Conservation (phyloP, 2,888 invertebrate species). For the Unio pictorum region DNA sequence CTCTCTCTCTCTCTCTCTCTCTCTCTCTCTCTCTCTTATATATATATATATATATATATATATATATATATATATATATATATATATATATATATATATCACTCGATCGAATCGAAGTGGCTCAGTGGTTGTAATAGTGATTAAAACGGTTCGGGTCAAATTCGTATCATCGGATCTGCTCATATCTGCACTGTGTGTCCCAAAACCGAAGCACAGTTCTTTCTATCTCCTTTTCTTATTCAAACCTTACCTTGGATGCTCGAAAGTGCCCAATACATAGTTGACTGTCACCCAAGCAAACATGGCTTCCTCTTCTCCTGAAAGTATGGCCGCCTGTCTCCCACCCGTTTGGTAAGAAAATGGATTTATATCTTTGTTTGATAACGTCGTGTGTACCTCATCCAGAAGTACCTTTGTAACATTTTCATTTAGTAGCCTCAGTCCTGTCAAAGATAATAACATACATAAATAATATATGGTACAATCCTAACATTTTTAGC, state of each 20-base stretch:
- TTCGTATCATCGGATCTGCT: no score
- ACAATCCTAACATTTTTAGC: neutral
- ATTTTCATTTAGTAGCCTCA: conserved; percentile 70
- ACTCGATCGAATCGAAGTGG: no score
- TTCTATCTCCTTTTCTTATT: neutral
- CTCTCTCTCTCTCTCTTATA: no score
- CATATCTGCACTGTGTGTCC: no score
- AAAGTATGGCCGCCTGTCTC: conserved; percentile 71
- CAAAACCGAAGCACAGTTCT: neutral
- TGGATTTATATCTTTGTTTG: conserved; percentile 49
- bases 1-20: no score
- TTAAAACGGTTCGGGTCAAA: no score
- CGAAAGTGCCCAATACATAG: conserved; percentile 64
- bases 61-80: no score
- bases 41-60: no score
- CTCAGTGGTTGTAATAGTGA: no score
- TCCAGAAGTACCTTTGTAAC: conserved; percentile 43
- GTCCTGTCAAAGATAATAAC: conserved; percentile 57
- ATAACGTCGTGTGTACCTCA: conserved; percentile 34
- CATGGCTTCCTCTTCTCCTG: conserved; percentile 75
- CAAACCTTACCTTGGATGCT: conserved; percentile 11
- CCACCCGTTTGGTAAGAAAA: conserved; percentile 62
- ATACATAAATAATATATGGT: neutral
- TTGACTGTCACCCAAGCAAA: conserved; percentile 75
- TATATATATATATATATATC: no score